Percentiles rank a stretch among this genome's conserved stretches.
Evolutionary conservation across 2,113 vertebrate species (phyloP).

Genomic region (Cololabis saira): DNA sequence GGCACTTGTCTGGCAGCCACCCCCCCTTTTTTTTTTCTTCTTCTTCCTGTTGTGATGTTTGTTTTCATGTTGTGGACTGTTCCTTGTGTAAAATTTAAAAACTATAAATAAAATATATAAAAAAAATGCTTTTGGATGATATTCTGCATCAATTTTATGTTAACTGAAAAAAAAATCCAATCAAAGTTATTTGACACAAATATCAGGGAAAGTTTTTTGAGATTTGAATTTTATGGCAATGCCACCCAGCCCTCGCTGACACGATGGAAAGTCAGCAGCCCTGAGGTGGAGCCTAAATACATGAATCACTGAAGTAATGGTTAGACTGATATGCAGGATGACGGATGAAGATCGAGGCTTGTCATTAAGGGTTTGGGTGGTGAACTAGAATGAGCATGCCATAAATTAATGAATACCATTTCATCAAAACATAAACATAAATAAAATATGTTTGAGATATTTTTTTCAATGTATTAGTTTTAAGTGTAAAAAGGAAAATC

Average conservation of each 20-base stretch:
- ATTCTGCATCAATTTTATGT: too few relatives aligned
- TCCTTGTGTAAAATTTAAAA: too few relatives aligned
- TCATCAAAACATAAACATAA: conserved; percentile 15
- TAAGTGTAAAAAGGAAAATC: conserved; percentile 1
- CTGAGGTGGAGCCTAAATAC: conserved; percentile 31
- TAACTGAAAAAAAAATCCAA: too few relatives aligned
- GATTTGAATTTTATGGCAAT: not conserved
- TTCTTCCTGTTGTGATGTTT: too few relatives aligned
- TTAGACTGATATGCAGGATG: conserved; percentile 41
- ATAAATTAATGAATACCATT: conserved; percentile 25
- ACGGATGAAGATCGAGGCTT: conserved; percentile 42
- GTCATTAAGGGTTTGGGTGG: conserved; percentile 51
- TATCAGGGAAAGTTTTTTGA: not conserved
- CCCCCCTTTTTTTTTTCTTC: too few relatives aligned
- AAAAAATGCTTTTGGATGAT: not conserved
- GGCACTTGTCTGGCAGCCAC: too few relatives aligned
- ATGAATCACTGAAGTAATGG: conserved; percentile 56
- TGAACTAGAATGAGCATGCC: conserved; percentile 25
- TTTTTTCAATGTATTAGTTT: not conserved
- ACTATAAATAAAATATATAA: too few relatives aligned
- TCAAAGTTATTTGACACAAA: not conserved
- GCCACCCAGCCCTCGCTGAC: not conserved
- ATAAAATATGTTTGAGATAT: not conserved
- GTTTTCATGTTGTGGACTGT: too few relatives aligned
- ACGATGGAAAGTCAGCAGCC: conserved; percentile 15